Evolutionary conservation across 1,140 invertebrate genomes (phyloP).

Genomic region (Meloidogyne floridensis): DNA sequence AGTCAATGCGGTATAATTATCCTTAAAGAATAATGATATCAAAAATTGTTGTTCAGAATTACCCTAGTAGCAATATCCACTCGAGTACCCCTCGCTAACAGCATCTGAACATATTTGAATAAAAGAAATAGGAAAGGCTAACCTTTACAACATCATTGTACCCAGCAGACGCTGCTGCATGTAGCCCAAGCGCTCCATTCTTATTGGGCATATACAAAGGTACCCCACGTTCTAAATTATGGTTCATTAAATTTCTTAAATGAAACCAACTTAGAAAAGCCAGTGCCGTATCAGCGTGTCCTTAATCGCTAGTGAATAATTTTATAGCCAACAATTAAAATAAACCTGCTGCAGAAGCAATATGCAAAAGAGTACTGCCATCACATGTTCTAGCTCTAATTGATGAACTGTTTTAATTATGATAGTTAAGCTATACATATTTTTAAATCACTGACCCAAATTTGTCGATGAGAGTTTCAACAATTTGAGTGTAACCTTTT

Average conservation of each 20-base stretch:
- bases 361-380: slow-evolving; percentile 96
- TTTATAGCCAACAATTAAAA: not conserved
- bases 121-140: not conserved
- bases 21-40: slow-evolving; percentile 71
- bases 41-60: slow-evolving; percentile 66
- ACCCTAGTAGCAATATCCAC: slow-evolving; percentile 89
- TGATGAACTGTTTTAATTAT: slow-evolving; percentile 48
- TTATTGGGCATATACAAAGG: slow-evolving; percentile 99
- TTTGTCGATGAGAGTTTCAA: slow-evolving; percentile 93
- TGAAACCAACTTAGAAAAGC: slow-evolving; percentile 78
- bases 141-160: slow-evolving; percentile 92
- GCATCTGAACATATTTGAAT: slow-evolving; percentile 68
- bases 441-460: slow-evolving; percentile 74
- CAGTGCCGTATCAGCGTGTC: slow-evolving; percentile 95
- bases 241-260: not conserved
- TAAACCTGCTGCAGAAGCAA: slow-evolving; percentile 75
- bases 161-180: slow-evolving; percentile 72
- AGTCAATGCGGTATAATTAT: slow-evolving; percentile 96
- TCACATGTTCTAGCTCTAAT: slow-evolving; percentile 71
- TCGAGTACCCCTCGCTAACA: slow-evolving; percentile 90
- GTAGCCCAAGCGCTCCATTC: slow-evolving; percentile 68
- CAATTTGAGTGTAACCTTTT: slow-evolving; percentile 88
- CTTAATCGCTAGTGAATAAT: slow-evolving; percentile 68
- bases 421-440: not conserved
- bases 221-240: slow-evolving; percentile 82